Percentiles rank a stretch among this genome's conserved stretches.
Evolutionary conservation across 2,888 invertebrate species (phyloP).

Genomic region (Hecatera dysodea): DNA sequence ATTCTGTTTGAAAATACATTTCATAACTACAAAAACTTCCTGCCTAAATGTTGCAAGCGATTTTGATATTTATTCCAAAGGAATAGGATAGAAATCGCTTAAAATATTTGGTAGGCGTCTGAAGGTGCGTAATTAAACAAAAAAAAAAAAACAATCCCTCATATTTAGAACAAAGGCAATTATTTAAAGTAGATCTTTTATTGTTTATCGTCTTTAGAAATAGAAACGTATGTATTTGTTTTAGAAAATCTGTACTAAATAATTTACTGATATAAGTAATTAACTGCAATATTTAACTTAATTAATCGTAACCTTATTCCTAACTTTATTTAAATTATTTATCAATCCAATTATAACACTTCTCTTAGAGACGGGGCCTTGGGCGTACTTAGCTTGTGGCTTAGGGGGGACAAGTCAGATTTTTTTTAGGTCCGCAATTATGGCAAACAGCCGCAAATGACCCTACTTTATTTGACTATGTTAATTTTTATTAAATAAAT

Average conservation of each 20-base stretch:
- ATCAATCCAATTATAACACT: not conserved
- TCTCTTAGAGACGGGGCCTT: constrained; percentile 1
- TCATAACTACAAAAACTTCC: not conserved
- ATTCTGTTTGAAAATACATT: constrained; percentile 5
- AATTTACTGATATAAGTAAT: not conserved
- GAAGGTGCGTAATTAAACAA: constrained; percentile 1
- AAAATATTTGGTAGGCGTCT: not conserved
- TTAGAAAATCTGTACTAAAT: not conserved
- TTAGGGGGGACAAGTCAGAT: too few relatives aligned
- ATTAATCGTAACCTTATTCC: constrained; percentile 7
- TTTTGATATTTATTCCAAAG: constrained; percentile 19
- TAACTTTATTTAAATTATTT: not conserved
- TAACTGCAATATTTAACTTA: not conserved
- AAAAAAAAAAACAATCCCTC: too few relatives aligned
- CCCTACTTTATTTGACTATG: too few relatives aligned
- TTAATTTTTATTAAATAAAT: too few relatives aligned
- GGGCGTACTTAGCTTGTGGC: too few relatives aligned
- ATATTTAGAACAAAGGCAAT: not conserved
- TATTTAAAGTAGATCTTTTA: not conserved
- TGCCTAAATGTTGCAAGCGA: constrained; percentile 1
- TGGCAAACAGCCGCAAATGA: too few relatives aligned
- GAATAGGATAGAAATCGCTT: constrained; percentile 8
- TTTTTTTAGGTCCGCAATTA: too few relatives aligned
- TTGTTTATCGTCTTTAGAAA: not conserved
- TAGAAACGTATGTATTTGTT: not conserved